Conservation (phyloP, 2,888 invertebrate genomes). For the Enoplolaimus lenunculus region DNA sequence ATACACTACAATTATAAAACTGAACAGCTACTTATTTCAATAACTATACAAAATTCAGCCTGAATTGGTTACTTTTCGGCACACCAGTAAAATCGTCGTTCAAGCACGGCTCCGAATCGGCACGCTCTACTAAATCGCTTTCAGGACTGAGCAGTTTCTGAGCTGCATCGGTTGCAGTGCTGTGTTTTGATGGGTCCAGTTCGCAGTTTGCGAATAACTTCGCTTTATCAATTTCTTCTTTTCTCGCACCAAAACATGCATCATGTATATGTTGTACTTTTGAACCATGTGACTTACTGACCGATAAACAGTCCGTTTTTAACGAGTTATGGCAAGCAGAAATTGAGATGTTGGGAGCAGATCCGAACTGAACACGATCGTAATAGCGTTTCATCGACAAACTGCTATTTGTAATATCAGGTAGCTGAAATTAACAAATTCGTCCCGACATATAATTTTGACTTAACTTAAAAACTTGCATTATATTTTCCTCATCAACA, state of each 20-base stretch:
- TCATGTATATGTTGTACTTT: no score
- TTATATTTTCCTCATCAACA: no score
- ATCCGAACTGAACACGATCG: background rate
- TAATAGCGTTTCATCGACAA: background rate
- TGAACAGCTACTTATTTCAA: no score
- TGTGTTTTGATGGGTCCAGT: no score
- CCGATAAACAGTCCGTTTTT: background rate
- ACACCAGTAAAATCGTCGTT: background rate
- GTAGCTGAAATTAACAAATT: background rate
- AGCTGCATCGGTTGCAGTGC: background rate
- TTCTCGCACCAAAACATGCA: background rate
- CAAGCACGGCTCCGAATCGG: constrained; percentile 11
- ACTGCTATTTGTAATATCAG: background rate
- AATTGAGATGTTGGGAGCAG: background rate
- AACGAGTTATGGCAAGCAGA: background rate
- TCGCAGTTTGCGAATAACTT: no score
- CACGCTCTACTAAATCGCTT: background rate
- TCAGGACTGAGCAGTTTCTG: no score
- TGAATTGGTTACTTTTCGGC: no score
- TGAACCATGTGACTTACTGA: background rate
- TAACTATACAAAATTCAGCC: no score
- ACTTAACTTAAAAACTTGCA: no score
- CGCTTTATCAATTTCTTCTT: no score
- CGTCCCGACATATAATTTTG: no score
- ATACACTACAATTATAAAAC: no score